Evolutionary conservation across 1,140 invertebrate genomes (phyloP), one percentile per base, ranked within the genome.

Genomic region (Andricus grossulariae): DNA sequence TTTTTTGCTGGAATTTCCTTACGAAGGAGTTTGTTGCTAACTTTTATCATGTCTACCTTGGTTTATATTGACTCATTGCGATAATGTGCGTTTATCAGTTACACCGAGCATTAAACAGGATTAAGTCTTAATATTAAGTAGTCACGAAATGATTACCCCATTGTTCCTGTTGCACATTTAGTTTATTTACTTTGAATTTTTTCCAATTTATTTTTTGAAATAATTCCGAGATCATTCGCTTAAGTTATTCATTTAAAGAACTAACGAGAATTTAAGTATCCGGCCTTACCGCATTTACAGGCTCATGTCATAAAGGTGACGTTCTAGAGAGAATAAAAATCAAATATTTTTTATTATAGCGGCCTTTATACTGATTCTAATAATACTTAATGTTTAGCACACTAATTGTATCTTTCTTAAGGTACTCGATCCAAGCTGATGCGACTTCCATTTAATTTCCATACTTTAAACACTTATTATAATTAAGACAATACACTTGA

Each of bases 291-390:
- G 60, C 60, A 66, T 66, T 66, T 66, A 39, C 39, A 21, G 16
- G n/a, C 32, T 66, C 12, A 39, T 39, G 60, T 32, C 60, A 16
- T 39, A 32, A 13, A 45, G 57, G 0, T 32, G 52, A 54, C 52
- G 18, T 54, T 19, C 52, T 19, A 54, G 4, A 19, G 32, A 60
- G 32, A 32, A 39, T 6, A 66, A 15, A 66, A 66, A 66, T 39
- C n/a, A 66, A 66, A 66, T 66, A 66, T 66, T 66, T 66, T 66
- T 66, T 66, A 66, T 66, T 66, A 25, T 66, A 66, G 60, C 32
- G 39, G 7, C 13, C 13, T 66, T 66, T 60, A 60, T 16, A 66
- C 32, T 66, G 25, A 39, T 66, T 66, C 60, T 39, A 45, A 45
- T 66, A 66, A 66, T 66, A 60, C 21, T 32, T 32, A 39, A 60